Evolutionary conservation across 2,888 invertebrate species (phyloP).

Genomic region (Euzophera pinguis): DNA sequence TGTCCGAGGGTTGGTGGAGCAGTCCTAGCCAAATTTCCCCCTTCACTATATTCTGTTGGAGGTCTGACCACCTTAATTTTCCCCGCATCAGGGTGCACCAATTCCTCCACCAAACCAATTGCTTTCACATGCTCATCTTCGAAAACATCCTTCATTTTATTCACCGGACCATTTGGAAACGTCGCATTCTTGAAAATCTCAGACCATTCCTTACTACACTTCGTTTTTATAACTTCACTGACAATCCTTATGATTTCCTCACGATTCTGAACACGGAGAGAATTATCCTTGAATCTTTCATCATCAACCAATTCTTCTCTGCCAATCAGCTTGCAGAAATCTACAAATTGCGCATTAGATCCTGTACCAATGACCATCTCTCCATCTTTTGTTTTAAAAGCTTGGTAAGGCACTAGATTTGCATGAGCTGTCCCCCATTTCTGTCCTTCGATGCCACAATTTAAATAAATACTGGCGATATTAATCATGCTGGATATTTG

Average conservation of each 20-base stretch:
- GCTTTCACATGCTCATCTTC: slow-evolving; percentile 90
- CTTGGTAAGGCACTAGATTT: slow-evolving; percentile 96
- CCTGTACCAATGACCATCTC: slow-evolving; percentile 93
- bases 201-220: slow-evolving; percentile 88
- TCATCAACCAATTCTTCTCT: slow-evolving; percentile 81
- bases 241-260: slow-evolving; percentile 83
- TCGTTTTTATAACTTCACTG: slow-evolving; percentile 74
- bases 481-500: slow-evolving; percentile 94
- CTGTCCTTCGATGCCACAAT: slow-evolving; percentile 87
- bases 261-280: slow-evolving; percentile 87
- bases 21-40: slow-evolving; percentile 83
- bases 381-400: slow-evolving; percentile 90
- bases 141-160: slow-evolving; percentile 91
- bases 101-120: slow-evolving; percentile 85
- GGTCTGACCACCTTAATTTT: slow-evolving; percentile 90
- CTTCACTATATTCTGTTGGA: slow-evolving; percentile 89
- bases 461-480: slow-evolving; percentile 93
- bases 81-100: slow-evolving; percentile 85
- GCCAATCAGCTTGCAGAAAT: slow-evolving; percentile 83
- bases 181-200: slow-evolving; percentile 83
- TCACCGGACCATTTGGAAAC: slow-evolving; percentile 95
- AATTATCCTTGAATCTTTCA: slow-evolving; percentile 85
- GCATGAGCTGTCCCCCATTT: slow-evolving; percentile 96
- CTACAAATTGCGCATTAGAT: slow-evolving; percentile 88
- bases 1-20: slow-evolving; percentile 93